Percentiles rank a stretch among this genome's conserved stretches.
Evolutionary conservation across 2,888 invertebrate genomes (phyloP).

Genomic region (Ctena decussata): DNA sequence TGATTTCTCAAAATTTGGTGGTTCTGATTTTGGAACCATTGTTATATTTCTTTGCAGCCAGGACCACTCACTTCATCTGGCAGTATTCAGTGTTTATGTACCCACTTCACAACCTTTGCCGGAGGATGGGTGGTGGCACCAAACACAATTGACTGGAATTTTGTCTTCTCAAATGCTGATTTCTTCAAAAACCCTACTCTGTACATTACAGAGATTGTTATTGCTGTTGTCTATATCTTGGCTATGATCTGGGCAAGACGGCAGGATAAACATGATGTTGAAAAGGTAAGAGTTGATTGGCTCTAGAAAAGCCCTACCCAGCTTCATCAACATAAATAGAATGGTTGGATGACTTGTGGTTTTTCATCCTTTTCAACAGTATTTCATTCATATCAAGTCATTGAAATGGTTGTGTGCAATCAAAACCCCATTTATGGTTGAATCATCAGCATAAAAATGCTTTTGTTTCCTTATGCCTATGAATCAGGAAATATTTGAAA

Average conservation of each 20-base stretch:
- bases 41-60: slow-evolving; percentile 67
- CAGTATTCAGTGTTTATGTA: slow-evolving; percentile 79
- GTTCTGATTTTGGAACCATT: no score
- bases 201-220: slow-evolving; percentile 87
- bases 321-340: no score
- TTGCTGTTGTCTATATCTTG: slow-evolving; percentile 84
- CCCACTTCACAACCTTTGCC: slow-evolving; percentile 87
- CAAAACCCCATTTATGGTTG: no score
- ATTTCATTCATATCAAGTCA: no score
- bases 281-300: slow-evolving; percentile 83
- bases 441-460: no score
- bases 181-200: slow-evolving; percentile 87
- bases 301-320: no score
- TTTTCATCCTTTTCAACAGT: no score
- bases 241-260: slow-evolving; percentile 87
- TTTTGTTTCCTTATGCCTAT: no score
- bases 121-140: slow-evolving; percentile 87
- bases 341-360: no score
- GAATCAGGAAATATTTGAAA: no score
- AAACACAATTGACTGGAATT: slow-evolving; percentile 88
- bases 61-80: slow-evolving; percentile 67
- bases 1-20: no score
- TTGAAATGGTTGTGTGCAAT: no score
- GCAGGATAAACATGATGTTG: slow-evolving; percentile 87
- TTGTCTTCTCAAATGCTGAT: slow-evolving; percentile 87